A percentile compares a stretch with the other conserved stretches of the same genome.
phyloP scores from a whole-genome alignment of 1,140 invertebrate genomes.

The Myzus persicae region DNA sequence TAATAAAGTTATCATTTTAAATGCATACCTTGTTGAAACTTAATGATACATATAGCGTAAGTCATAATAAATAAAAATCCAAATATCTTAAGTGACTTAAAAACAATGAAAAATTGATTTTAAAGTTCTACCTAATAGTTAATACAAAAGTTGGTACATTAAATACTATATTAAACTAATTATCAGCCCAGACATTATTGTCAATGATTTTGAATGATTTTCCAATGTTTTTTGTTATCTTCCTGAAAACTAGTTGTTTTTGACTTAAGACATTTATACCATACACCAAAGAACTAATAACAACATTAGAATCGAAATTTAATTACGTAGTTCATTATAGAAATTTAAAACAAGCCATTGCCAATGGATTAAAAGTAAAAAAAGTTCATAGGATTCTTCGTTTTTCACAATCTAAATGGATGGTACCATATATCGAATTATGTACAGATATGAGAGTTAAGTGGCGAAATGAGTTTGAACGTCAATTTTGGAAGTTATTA shows the following conservation, averaged over 20 bases:
- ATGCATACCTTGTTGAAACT: background rate
- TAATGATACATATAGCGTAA: slow-evolving; percentile 1
- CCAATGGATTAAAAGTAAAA: too few species aligned
- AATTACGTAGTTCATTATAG: too few species aligned
- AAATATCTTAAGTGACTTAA: background rate
- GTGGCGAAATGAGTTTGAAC: too few species aligned
- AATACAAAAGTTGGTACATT: background rate
- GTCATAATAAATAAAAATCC: background rate
- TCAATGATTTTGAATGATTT: slow-evolving; percentile 11
- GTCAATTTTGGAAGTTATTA: background rate
- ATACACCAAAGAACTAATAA: too few species aligned
- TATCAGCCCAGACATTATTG: background rate
- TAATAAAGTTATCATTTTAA: background rate
- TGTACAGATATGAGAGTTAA: too few species aligned
- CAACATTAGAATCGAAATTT: too few species aligned
- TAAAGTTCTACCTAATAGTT: background rate
- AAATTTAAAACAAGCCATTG: too few species aligned
- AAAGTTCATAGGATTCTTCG: too few species aligned
- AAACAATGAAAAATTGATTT: slow-evolving; percentile 2
- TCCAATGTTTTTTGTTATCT: background rate
- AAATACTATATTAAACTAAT: background rate
- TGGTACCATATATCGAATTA: too few species aligned
- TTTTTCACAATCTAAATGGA: too few species aligned
- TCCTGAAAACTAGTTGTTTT: too few species aligned
- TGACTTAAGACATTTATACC: too few species aligned